Evolutionary conservation across 2,888 invertebrate genomes (phyloP).

Genomic region (Epicampocera succincta): DNA sequence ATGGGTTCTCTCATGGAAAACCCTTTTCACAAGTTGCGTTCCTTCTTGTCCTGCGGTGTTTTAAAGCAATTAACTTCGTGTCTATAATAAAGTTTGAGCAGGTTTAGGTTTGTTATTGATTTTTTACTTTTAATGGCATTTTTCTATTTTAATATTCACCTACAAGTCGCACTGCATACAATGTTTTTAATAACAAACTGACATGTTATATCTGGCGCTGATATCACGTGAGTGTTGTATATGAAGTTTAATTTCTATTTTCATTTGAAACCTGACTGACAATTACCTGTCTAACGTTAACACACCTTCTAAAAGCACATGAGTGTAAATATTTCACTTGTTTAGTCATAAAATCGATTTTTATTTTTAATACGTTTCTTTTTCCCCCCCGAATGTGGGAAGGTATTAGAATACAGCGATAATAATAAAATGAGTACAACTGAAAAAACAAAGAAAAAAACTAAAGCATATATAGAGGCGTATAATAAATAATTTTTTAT

Average conservation of each 20-base stretch:
- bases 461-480: constrained; percentile 13
- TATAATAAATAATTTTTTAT: constrained; percentile 1
- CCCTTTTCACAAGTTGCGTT: too few relatives aligned
- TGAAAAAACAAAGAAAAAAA: constrained; percentile 6
- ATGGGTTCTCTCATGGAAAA: too few relatives aligned
- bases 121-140: not conserved
- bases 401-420: not conserved
- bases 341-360: constrained; percentile 55
- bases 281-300: constrained; percentile 60
- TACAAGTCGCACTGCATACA: not conserved
- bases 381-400: not conserved
- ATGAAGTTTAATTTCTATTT: constrained; percentile 45
- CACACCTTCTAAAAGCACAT: constrained; percentile 24
- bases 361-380: not conserved
- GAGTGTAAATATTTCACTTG: constrained; percentile 31
- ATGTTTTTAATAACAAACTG: constrained; percentile 25
- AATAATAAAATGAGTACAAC: not conserved
- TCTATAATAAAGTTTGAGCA: too few relatives aligned
- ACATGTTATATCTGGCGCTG: constrained; percentile 56
- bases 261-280: constrained; percentile 59
- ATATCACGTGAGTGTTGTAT: constrained; percentile 53
- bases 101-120: too few relatives aligned
- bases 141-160: constrained; percentile 1
- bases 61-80: too few relatives aligned
- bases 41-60: too few relatives aligned